phyloP scores from a whole-genome alignment of 2,113 vertebrate genomes.

The Hypanus sabinus region DNA sequence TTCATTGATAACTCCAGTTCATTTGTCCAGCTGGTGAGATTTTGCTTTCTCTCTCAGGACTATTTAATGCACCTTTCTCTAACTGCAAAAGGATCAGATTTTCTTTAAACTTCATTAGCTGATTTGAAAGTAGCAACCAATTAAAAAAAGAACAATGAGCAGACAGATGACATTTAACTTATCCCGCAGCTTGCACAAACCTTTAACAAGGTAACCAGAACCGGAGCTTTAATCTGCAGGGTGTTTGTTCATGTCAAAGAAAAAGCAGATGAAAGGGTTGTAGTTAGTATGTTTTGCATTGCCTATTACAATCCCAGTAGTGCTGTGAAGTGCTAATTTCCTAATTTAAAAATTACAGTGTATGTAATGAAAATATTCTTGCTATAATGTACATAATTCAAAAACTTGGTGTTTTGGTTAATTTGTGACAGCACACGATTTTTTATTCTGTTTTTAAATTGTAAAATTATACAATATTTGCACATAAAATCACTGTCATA shows the following conservation, averaged over 20 bases:
- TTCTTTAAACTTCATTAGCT: conserved; percentile 29
- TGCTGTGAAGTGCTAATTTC: conserved; percentile 42
- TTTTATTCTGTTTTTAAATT: conserved; percentile 21
- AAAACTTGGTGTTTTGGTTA: conserved; percentile 6
- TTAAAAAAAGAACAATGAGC: not conserved
- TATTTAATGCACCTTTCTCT: not conserved
- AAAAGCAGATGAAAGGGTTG: conserved; percentile 39
- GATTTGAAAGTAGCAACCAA: not conserved
- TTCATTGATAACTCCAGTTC: not conserved
- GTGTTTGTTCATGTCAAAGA: conserved; percentile 37
- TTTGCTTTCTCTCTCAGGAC: not conserved
- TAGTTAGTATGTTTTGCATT: not conserved
- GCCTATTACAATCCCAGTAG: conserved; percentile 38
- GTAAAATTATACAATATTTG: not conserved
- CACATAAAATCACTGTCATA: not conserved
- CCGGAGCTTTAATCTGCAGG: conserved; percentile 39
- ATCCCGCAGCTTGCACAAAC: not conserved
- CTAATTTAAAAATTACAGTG: conserved; percentile 35
- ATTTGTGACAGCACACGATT: conserved; percentile 7
- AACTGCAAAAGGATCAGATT: not conserved
- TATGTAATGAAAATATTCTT: not conserved
- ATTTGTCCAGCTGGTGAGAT: conserved; percentile 3
- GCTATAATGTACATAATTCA: not conserved
- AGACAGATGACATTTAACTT: conserved; percentile 30
- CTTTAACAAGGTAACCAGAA: conserved; percentile 34